A percentile compares a stretch with the other conserved stretches of the same genome.
phyloP scores from a whole-genome alignment of 2,113 vertebrate species.

The Toxostoma redivivum region DNA sequence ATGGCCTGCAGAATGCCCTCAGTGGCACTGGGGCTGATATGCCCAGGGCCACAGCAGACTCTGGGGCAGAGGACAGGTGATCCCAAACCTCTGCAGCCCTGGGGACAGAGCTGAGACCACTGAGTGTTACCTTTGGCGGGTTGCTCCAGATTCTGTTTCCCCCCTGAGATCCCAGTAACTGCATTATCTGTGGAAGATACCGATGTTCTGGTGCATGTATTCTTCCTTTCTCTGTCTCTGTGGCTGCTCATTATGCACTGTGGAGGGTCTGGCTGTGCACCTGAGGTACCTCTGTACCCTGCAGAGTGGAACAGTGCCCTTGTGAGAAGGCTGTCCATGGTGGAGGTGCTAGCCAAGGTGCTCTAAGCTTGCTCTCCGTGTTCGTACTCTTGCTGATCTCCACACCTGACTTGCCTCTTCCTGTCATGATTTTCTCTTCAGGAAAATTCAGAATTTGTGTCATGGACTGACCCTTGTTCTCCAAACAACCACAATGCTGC shows the following conservation, averaged over 20 bases:
- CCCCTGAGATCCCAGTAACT: background rate
- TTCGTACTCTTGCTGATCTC: background rate
- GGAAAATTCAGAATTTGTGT: background rate
- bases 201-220: background rate
- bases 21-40: background rate
- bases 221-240: background rate
- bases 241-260: rapidly evolving
- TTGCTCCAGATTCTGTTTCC: background rate
- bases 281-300: rapidly evolving
- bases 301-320: background rate
- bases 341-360: background rate
- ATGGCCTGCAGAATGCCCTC: rapidly evolving
- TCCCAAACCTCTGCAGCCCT: background rate
- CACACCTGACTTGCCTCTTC: background rate
- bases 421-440: background rate
- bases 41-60: background rate
- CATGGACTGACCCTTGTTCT: background rate
- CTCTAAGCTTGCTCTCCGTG: background rate
- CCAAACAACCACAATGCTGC: rapidly evolving
- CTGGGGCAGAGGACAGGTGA: background rate
- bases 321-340: rapidly evolving
- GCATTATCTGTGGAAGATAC: background rate
- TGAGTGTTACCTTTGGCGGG: background rate
- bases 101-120: background rate
- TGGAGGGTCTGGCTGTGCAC: background rate